Evolutionary conservation across 2,113 vertebrate species (phyloP).

Genomic region (Ceyx melanurus): DNA sequence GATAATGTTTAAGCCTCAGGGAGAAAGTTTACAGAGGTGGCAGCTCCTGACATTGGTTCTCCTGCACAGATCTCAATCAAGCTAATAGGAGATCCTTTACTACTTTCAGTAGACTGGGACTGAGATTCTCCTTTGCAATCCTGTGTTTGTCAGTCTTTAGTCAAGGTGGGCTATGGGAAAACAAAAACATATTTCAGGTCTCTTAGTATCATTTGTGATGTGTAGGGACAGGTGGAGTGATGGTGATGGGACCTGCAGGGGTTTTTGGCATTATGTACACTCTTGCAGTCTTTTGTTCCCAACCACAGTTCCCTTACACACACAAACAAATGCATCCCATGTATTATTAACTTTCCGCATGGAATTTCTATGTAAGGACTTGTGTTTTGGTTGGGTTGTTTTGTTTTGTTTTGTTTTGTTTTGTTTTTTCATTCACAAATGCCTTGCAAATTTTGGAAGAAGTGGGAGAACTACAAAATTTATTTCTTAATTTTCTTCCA

Average conservation of each 20-base stretch:
- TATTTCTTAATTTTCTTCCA: neutral
- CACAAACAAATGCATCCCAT: neutral
- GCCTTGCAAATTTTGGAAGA: neutral
- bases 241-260: neutral
- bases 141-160: neutral
- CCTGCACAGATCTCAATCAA: neutral
- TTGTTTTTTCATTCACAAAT: neutral
- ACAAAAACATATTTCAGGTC: rapidly evolving
- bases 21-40: neutral
- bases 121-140: neutral
- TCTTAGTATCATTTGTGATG: neutral
- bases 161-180: neutral
- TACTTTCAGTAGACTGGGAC: neutral
- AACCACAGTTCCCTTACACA: neutral
- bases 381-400: neutral
- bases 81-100: neutral
- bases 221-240: neutral
- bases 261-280: neutral
- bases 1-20: neutral
- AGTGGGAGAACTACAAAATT: neutral
- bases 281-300: neutral
- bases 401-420: neutral
- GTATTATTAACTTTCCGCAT: neutral
- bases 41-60: neutral
- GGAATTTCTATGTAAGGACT: neutral